Evolutionary conservation across 2,113 vertebrate species (phyloP).

Genomic region (Perognathus longimembris): DNA sequence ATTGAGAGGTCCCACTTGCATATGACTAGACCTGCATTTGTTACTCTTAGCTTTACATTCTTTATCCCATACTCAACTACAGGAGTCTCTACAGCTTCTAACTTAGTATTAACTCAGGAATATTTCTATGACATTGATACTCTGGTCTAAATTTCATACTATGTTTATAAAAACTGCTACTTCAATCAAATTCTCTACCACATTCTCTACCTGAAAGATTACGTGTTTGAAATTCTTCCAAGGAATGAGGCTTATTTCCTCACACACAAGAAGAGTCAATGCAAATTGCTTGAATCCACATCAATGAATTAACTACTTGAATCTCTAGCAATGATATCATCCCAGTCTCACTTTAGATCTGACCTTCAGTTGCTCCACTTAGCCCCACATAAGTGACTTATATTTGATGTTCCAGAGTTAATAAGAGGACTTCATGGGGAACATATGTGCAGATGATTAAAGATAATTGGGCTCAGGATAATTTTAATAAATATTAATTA

Average conservation of each 20-base stretch:
- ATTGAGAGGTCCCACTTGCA: background rate
- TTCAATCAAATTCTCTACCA: background rate
- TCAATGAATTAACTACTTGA: background rate
- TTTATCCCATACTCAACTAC: background rate
- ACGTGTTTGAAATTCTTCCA: background rate
- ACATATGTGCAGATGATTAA: background rate
- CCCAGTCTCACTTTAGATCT: background rate
- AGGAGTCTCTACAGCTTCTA: background rate
- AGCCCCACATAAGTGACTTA: background rate
- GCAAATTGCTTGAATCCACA: background rate
- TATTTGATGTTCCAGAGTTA: background rate
- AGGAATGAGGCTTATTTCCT: background rate
- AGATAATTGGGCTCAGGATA: background rate
- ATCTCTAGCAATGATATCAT: background rate
- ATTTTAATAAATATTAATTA: background rate
- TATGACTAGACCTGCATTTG: background rate
- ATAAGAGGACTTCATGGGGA: background rate
- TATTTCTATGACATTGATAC: background rate
- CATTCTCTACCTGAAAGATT: background rate
- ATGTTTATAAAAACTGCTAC: background rate
- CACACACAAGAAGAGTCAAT: background rate
- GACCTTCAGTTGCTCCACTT: background rate
- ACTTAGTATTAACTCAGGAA: background rate
- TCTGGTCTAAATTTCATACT: background rate
- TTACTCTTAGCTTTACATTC: background rate